phyloP scores from a whole-genome alignment of 2,113 vertebrate genomes.

The Centropus bengalensis region DNA sequence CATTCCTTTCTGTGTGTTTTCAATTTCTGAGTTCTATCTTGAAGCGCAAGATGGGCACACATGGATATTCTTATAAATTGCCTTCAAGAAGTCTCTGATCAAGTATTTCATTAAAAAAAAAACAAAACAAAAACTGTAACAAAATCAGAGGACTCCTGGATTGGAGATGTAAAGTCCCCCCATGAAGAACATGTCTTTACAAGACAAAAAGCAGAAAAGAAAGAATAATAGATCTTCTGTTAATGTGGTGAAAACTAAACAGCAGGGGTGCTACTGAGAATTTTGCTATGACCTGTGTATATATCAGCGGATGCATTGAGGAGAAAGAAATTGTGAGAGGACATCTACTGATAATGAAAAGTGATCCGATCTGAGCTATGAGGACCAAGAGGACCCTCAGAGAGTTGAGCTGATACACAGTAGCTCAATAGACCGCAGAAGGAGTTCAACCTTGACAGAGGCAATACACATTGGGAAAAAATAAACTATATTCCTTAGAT shows the following conservation, averaged over 20 bases:
- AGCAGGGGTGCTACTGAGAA: constrained; percentile 1
- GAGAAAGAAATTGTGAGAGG: constrained; percentile 11
- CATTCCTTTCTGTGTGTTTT: constrained; percentile 6
- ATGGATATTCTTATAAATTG: constrained; percentile 6
- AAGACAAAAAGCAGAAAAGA: constrained; percentile 8
- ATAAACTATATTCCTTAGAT: neutral
- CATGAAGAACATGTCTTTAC: constrained; percentile 19
- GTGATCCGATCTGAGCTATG: neutral
- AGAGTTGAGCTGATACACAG: neutral
- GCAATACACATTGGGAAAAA: neutral
- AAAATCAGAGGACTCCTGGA: constrained; percentile 5
- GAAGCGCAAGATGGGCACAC: neutral
- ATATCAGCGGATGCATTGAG: neutral
- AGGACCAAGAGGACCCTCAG: neutral
- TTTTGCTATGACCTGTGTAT: neutral
- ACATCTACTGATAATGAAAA: neutral
- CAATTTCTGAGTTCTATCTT: neutral
- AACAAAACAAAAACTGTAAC: neutral
- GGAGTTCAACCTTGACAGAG: neutral
- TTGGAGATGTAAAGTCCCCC: neutral
- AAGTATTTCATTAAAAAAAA: neutral
- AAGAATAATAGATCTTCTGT: constrained; percentile 11
- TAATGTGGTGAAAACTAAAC: constrained; percentile 33
- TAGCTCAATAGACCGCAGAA: neutral
- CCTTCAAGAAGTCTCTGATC: constrained; percentile 16